phyloP scores from a whole-genome alignment of 2,113 vertebrate genomes.

The Todiramphus saurophagus region DNA sequence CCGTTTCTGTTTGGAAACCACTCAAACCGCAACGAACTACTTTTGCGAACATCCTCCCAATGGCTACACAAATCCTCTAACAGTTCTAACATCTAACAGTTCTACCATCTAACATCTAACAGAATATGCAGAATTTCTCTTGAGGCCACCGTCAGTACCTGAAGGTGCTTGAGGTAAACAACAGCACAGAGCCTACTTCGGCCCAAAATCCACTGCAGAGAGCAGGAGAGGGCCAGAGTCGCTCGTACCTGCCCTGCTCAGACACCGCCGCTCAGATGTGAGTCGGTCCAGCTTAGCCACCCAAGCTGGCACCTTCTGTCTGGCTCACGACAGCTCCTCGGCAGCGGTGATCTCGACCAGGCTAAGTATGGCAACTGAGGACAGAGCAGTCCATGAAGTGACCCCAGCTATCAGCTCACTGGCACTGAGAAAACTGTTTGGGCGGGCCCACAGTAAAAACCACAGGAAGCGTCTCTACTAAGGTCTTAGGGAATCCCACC shows the following conservation, averaged over 20 bases:
- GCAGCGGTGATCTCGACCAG: neutral
- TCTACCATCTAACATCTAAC: too few species aligned
- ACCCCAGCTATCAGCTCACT: neutral
- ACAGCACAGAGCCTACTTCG: neutral
- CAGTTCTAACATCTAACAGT: too few species aligned
- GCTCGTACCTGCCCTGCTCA: neutral
- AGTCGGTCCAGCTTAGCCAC: neutral
- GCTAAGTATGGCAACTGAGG: neutral
- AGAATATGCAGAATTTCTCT: neutral
- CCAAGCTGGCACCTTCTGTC: neutral
- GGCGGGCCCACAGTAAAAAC: neutral
- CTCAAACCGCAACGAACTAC: neutral
- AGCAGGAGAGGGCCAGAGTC: neutral
- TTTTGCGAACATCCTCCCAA: neutral
- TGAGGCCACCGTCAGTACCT: neutral
- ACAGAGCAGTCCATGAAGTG: neutral
- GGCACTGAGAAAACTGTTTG: neutral
- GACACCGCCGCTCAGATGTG: neutral
- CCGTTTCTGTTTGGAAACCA: neutral
- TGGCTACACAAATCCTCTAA: neutral
- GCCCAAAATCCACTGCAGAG: neutral
- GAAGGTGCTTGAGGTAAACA: neutral
- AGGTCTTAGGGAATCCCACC: neutral
- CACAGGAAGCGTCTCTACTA: neutral
- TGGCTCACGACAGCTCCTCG: neutral